Base-by-base conservation (phyloP, 2,113 vertebrate species). In the Hystrix cristata region DNA sequence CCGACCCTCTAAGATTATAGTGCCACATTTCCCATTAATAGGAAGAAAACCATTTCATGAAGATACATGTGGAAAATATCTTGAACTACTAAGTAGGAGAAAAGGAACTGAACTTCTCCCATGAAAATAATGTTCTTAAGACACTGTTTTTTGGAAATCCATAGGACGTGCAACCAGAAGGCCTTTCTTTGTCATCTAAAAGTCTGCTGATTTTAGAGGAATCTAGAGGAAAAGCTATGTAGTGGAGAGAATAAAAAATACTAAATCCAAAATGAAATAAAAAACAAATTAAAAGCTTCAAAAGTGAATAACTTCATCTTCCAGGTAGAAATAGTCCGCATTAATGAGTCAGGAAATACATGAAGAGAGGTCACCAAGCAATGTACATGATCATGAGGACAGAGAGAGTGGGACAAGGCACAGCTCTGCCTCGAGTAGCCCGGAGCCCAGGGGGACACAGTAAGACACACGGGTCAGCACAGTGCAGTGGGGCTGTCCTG, bases 71-170 rank as follows among this genome's bases (percentile, higher is more conserved):
- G 87, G 67, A 90, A 95, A 91, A 87, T 78, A 81, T 21, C 80
- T 94, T 81, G 34, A 93, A 82, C 43, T 72, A 31, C 21, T 59
- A 31, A 94, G 38, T 57, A 51, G 59, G 59, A 87, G n/a, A 84
- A 65, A 94, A 92, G 51, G 74, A 60, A 83, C 19, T 74, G 51
- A n/a, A 67, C 2, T 19, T 51, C 8, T 87, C 84, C 19, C n/a
- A 62, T 74, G 62, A 88, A 93, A 53, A 62, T 67, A 79, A 29
- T 91, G 90, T 92, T 67, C 19, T 46, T 82, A 80, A 91, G 59
- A 88, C 72, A 78, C 57, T 65, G 14, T 86, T 91, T 64, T 86
- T 48, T 84, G 34, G 31, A 84, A 90, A 84, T 51, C 83, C 29
- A 53, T 21, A 57, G 72, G 67, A 18, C 83, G 4, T 71, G 9